Evolutionary conservation across 2,797 vertebrate genomes (phyloP).

Genomic region (Pipistrellus nathusii): DNA sequence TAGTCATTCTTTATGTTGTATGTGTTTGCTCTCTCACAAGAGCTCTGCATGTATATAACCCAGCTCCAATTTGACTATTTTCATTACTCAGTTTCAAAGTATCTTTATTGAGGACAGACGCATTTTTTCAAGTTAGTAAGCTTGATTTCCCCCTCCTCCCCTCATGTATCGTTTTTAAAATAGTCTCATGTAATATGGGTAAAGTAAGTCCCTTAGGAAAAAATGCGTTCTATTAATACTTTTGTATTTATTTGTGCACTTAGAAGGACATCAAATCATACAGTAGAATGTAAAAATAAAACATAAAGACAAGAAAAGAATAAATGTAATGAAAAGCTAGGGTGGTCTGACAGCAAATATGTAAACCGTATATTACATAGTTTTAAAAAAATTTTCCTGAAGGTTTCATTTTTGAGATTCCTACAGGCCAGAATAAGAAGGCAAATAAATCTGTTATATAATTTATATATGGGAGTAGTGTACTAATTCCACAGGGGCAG

Average conservation of each 20-base stretch:
- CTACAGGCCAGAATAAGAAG: background rate
- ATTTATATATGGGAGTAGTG: background rate
- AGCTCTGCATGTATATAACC: background rate
- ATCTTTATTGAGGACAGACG: background rate
- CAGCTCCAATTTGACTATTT: background rate
- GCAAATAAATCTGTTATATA: background rate
- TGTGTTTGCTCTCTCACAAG: background rate
- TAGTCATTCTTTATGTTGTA: background rate
- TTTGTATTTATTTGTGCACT: background rate
- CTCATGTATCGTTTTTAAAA: background rate
- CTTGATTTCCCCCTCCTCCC: background rate
- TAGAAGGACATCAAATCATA: background rate
- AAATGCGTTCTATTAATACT: background rate
- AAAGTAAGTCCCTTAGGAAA: constrained; percentile 2
- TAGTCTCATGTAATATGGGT: background rate
- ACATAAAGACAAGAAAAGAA: background rate
- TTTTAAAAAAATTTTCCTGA: background rate
- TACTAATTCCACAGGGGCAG: background rate
- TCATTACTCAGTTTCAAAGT: background rate
- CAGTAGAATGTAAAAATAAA: constrained; percentile 1
- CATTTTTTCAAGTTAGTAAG: constrained; percentile 17
- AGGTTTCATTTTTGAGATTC: background rate
- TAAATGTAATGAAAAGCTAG: background rate
- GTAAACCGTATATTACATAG: background rate
- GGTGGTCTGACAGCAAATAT: background rate